Percentiles rank a stretch among this genome's conserved stretches.
Conservation (phyloP, 2,113 vertebrate genomes). For the Grammomys dolichurus region DNA sequence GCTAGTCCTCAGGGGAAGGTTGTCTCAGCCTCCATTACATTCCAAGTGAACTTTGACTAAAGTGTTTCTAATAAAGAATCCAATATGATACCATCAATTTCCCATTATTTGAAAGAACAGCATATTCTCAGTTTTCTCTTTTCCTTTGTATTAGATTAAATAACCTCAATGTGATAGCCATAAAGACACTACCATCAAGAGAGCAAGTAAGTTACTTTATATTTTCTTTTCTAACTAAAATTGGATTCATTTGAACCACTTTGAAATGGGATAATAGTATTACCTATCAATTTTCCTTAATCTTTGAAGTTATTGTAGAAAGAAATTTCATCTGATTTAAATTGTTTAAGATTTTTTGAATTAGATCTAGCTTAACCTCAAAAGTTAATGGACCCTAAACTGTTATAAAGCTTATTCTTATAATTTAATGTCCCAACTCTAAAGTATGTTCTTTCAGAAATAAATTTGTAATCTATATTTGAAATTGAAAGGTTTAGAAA, state of each 20-base stretch:
- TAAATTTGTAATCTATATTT: constrained; percentile 18
- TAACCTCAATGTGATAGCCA: constrained; percentile 73
- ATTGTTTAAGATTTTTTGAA: constrained; percentile 77
- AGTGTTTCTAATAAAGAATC: constrained; percentile 81
- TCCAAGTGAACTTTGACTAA: constrained; percentile 84
- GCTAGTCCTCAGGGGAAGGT: constrained; percentile 78
- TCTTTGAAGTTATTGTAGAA: constrained; percentile 81
- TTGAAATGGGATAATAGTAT: constrained; percentile 74
- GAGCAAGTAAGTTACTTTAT: constrained; percentile 67
- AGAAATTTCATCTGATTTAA: constrained; percentile 78
- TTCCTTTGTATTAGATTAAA: constrained; percentile 75
- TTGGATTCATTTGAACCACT: constrained; percentile 82
- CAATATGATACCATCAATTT: constrained; percentile 80
- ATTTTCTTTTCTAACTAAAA: constrained; percentile 67
- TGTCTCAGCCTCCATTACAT: constrained; percentile 87
- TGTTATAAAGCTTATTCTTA: constrained; percentile 21
- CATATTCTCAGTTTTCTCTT: constrained; percentile 70
- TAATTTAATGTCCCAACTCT: constrained; percentile 49
- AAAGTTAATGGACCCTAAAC: constrained; percentile 77
- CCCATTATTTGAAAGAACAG: constrained; percentile 80
- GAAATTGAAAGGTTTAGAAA: constrained; percentile 35
- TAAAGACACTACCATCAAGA: constrained; percentile 78
- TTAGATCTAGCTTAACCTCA: constrained; percentile 44
- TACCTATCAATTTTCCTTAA: constrained; percentile 78
- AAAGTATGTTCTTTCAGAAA: not conserved